Percentiles rank a stretch among this genome's conserved stretches.
Conservation (phyloP, 2,113 vertebrate species). For the Caracal caracal region DNA sequence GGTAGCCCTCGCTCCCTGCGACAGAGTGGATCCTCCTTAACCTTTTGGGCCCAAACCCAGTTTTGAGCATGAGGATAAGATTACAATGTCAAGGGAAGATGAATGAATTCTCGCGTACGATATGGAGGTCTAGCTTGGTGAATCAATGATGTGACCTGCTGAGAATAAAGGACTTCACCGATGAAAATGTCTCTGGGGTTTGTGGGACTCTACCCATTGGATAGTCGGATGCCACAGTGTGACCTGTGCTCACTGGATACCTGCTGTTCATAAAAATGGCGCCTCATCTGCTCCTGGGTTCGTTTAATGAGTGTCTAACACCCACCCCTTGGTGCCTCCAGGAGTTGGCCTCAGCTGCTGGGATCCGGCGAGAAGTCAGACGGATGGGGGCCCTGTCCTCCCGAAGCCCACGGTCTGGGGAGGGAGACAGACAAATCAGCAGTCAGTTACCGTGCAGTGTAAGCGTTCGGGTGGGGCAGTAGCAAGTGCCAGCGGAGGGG, state of each 20-base stretch:
- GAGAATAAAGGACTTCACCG: constrained; percentile 62
- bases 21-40: background rate
- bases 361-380: background rate
- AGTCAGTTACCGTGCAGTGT: background rate
- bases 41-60: background rate
- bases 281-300: background rate
- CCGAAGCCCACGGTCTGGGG: background rate
- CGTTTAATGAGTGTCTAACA: background rate
- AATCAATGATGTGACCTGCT: background rate
- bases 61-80: background rate
- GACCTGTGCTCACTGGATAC: background rate
- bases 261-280: background rate
- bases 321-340: background rate
- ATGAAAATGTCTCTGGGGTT: background rate
- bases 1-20: background rate
- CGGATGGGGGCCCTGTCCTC: background rate
- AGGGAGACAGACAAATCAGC: background rate
- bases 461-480: background rate
- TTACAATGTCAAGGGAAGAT: background rate
- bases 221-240: background rate
- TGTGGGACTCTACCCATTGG: background rate
- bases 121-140: background rate
- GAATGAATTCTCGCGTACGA: background rate
- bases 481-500: background rate
- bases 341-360: background rate